Conservation (phyloP, 2,888 invertebrate genomes). For the Morinoia aosen region DNA sequence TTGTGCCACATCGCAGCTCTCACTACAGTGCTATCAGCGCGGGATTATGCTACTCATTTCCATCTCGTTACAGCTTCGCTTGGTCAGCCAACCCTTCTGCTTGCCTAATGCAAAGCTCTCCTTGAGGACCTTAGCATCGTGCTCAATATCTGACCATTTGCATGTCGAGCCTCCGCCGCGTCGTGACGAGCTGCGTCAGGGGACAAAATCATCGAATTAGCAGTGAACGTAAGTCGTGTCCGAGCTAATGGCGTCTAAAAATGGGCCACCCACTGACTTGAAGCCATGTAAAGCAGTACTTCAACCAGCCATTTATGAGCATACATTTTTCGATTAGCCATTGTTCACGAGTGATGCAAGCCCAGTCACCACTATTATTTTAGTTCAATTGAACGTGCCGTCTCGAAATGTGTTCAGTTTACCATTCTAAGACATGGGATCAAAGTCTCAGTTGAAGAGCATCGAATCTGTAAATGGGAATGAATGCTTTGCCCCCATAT, state of each 20-base stretch:
- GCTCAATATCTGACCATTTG: background rate
- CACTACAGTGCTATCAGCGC: background rate
- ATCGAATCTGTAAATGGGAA: background rate
- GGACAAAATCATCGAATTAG: background rate
- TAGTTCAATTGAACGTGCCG: background rate
- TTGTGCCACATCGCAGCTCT: background rate
- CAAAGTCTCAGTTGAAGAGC: background rate
- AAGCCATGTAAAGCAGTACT: background rate
- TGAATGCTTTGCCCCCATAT: background rate
- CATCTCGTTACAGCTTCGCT: constrained; percentile 5
- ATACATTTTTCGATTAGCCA: background rate
- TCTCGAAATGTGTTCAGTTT: background rate
- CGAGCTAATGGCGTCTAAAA: constrained; percentile 12
- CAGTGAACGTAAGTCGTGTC: background rate
- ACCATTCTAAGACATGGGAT: background rate
- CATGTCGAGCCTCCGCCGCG: background rate
- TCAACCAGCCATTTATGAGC: background rate
- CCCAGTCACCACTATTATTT: background rate
- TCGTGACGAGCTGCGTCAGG: background rate
- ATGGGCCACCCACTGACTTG: background rate
- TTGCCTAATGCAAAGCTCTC: background rate
- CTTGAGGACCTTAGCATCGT: background rate
- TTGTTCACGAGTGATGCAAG: background rate
- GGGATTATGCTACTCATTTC: constrained; percentile 27
- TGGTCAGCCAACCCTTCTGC: background rate